Evolutionary conservation across 2,797 vertebrate species (phyloP), one percentile per base, ranked within the genome.

Genomic region (Furcifer pardalis): DNA sequence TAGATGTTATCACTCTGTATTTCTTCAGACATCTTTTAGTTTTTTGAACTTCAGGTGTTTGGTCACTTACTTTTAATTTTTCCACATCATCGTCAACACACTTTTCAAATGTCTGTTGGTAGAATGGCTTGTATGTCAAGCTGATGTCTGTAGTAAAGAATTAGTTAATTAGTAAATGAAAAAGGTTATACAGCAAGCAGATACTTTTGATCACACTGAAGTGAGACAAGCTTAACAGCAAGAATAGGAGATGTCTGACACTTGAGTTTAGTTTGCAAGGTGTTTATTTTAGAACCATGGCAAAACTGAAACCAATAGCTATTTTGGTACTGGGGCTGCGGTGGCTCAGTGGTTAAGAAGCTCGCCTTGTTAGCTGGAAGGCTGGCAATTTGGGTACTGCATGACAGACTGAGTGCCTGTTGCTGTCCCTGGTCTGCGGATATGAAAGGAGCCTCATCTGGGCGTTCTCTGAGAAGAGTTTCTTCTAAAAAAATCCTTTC

Each of bases 41-140:
- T 62, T 42, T 56, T 75, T 75, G 44, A 63, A n/a, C 44, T 46
- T 13, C 7, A 37, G 19, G 37, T 0, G 5, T n/a, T 42, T 46
- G 44, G 68, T 84, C 71, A 96, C 96, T 95, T 93, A 98, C 98
- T 96, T 93, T 96, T 75, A 99, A 94, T 60, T 65, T 63, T 42
- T 79, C 84, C 88, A 97, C 83, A 88, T 98, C 97, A 1, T 88
- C 89, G 82, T 97, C 96, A 66, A 98, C 88, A 19, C n/a, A 1
- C 46, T 93, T 91, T 90, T 93, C 92, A 79, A 98, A 91, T 0
- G 94, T 90, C 80, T 94, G 1, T 78, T 21, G 37, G 91, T 98
- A 99, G 92, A 98, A 97, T 75, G 96, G 96, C 44, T 75, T 80
- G 89, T 98, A 98, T 25, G 0, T 72, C 37, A 93, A 30, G 87